These are phyloP conservation scores for Takifugu flavidus DNA, from an alignment of 2,113 vertebrate genomes.

Conservation along the genomic window DNA sequence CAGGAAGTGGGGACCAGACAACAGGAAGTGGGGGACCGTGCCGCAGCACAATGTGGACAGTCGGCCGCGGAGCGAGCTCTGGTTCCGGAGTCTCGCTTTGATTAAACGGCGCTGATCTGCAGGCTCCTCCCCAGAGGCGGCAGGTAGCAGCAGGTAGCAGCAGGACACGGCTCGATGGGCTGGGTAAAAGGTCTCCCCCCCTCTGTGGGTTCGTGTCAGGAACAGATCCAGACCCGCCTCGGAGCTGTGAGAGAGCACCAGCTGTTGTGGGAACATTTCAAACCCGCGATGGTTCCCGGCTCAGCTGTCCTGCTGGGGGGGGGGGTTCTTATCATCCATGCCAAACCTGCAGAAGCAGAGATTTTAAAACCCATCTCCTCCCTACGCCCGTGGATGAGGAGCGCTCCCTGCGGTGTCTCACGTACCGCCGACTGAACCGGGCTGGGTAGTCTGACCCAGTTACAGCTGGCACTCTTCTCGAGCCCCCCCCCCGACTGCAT, in stretches of 20 bases:
- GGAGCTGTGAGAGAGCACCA: slow-evolving; percentile 37
- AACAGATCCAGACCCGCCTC: slow-evolving; percentile 11
- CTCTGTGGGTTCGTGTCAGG: slow-evolving; percentile 31
- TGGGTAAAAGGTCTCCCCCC: slow-evolving; percentile 38
- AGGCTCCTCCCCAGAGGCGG: slow-evolving; percentile 43
- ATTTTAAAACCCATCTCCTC: slow-evolving; percentile 40
- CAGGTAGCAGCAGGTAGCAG: slow-evolving; percentile 36
- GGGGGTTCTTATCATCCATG: slow-evolving; percentile 42
- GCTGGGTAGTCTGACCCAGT: slow-evolving; percentile 65
- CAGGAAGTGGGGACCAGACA: background rate
- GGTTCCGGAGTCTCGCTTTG: slow-evolving; percentile 52
- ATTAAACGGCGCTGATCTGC: slow-evolving; percentile 55
- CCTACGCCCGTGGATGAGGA: slow-evolving; percentile 35
- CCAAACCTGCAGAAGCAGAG: slow-evolving; percentile 53
- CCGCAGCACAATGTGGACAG: slow-evolving; percentile 9
- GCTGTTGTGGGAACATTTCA: slow-evolving; percentile 46
- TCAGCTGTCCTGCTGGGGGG: slow-evolving; percentile 32
- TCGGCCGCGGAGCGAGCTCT: slow-evolving; percentile 37
- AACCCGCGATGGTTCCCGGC: slow-evolving; percentile 55
- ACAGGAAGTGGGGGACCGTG: background rate
- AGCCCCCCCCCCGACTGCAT: background rate
- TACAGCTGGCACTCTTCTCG: slow-evolving; percentile 36
- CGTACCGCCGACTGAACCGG: slow-evolving; percentile 37
- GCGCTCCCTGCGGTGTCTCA: slow-evolving; percentile 33
- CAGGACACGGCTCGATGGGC: slow-evolving; percentile 26